Conservation (phyloP, 2,113 vertebrate genomes). For the Hyla sarda region DNA sequence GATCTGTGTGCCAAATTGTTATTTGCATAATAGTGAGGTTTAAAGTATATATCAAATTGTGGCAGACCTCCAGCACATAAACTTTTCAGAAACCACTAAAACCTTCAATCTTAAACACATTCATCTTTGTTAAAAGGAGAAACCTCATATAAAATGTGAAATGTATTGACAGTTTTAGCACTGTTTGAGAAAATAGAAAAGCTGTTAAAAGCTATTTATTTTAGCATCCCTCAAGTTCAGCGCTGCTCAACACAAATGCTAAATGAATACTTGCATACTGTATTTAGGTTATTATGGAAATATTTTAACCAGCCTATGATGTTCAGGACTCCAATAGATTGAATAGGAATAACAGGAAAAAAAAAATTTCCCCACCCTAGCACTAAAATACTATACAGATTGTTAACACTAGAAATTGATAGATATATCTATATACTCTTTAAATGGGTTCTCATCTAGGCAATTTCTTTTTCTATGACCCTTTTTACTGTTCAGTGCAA, state of each 20-base stretch:
- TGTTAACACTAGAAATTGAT: neutral
- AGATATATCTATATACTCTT: neutral
- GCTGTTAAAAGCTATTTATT: constrained; percentile 56
- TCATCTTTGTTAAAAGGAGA: constrained; percentile 67
- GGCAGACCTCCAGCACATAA: constrained; percentile 70
- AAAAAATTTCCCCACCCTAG: neutral
- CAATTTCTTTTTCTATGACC: neutral
- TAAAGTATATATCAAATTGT: constrained; percentile 70
- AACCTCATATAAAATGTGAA: constrained; percentile 65
- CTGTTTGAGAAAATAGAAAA: constrained; percentile 65
- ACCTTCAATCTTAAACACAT: constrained; percentile 69
- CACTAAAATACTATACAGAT: neutral
- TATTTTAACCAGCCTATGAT: constrained; percentile 6
- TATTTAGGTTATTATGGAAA: neutral
- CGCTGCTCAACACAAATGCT: constrained; percentile 4
- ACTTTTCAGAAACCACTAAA: constrained; percentile 70
- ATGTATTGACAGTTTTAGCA: constrained; percentile 63
- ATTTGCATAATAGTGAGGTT: constrained; percentile 73
- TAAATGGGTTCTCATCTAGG: neutral
- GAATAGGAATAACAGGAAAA: neutral
- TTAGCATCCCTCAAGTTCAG: constrained; percentile 36
- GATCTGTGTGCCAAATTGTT: constrained; percentile 69
- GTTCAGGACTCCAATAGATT: neutral
- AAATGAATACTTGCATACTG: constrained; percentile 18
- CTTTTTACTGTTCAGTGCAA: no score